Evolutionary conservation across 2,797 vertebrate species (phyloP), one percentile per base, ranked within the genome.

Genomic region (Platyrinchus mystaceus): DNA sequence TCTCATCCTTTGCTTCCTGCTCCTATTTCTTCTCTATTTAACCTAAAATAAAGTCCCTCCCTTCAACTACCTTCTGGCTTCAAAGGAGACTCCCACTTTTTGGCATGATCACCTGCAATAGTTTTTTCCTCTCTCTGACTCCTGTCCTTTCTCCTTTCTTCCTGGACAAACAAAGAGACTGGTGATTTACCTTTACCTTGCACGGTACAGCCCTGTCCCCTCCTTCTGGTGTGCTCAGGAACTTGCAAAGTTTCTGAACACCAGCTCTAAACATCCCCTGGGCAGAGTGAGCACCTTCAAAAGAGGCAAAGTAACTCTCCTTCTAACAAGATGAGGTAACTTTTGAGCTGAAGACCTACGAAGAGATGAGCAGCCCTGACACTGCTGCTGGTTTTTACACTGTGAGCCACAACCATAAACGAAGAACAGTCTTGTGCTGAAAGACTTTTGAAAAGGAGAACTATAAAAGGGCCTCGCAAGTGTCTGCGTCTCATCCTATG

Each of bases 1-100:
- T 90, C 84, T 89, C 89, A 63, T 77, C 73, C 64, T 88, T 76
- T 70, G 62, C 91, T 85, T 93, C 89, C 85, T 82, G 73, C 44
- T 80, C 47, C 43, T 58, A 50, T 43, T 70, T 77, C 63, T 59
- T 44, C 59, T 74, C 49, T 56, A 56, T 56, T 92, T 56, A 79
- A 70, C 56, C 36, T 62, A 58, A 90, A 81, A 58, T 37, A 59
- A 90, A 83, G 80, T 55, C 39, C 68, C 50, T 62, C 28, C 41
- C 27, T 49, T 44, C 70, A 66, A 41, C 68, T 34, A 37, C 68
- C 74, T 89, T 70, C 50, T 15, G 41, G n/a, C 67, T 89, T 49
- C 7, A 50, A 74, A 69, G 41, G 18, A 78, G 55, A 39, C 26
- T 63, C 69, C 24, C 44, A n/a, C 76, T 87, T 89, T 46, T 60